phyloP scores from a whole-genome alignment of 2,888 invertebrate species.

The Protodeltote pygarga region DNA sequence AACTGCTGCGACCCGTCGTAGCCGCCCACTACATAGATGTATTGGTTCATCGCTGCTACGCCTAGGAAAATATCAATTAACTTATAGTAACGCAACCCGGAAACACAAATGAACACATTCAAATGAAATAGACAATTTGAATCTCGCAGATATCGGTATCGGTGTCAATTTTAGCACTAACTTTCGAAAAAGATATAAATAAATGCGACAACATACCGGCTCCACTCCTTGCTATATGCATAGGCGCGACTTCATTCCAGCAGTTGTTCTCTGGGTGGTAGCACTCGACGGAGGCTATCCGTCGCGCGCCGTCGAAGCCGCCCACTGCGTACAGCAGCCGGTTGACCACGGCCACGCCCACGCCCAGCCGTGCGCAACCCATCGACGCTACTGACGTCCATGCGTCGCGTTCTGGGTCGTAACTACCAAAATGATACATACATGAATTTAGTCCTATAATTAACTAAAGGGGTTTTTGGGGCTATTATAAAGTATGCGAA shows the following conservation, averaged over 20 bases:
- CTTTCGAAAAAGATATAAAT: background rate
- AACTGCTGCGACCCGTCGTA: constrained; percentile 95
- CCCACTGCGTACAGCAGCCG: constrained; percentile 94
- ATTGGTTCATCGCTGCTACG: constrained; percentile 94
- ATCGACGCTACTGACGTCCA: constrained; percentile 93
- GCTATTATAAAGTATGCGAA: no score
- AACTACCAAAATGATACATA: constrained; percentile 82
- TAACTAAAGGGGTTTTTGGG: no score
- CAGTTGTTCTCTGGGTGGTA: constrained; percentile 97
- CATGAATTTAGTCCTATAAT: background rate
- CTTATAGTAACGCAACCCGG: no score
- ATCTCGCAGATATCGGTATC: no score
- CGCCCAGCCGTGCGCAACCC: constrained; percentile 92
- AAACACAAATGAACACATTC: no score
- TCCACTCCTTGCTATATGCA: constrained; percentile 93
- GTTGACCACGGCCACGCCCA: constrained; percentile 93
- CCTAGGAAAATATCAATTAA: constrained; percentile 75
- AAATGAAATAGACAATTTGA: no score
- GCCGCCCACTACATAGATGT: constrained; percentile 97
- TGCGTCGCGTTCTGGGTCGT: constrained; percentile 94
- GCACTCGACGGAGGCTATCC: constrained; percentile 94
- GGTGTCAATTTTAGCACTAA: no score
- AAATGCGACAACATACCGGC: constrained; percentile 87
- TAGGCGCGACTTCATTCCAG: constrained; percentile 93
- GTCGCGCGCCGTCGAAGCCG: constrained; percentile 94